Evolutionary conservation across 2,797 vertebrate species (phyloP).

Genomic region (Hylomyscus alleni): DNA sequence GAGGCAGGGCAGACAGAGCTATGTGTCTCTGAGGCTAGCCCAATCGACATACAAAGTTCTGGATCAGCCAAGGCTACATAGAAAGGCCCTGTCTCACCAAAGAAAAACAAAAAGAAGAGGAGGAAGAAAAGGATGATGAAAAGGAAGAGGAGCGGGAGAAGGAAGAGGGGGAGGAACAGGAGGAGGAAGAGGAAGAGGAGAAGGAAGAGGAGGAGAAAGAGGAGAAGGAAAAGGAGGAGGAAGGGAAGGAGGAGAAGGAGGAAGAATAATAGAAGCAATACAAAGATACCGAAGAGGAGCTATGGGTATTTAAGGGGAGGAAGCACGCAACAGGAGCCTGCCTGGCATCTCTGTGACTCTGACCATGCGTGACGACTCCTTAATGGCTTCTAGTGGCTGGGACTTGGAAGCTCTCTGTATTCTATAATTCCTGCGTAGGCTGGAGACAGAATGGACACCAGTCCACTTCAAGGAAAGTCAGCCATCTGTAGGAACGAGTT

Average conservation of each 20-base stretch:
- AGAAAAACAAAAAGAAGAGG: neutral
- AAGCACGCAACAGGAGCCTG: too few relatives aligned
- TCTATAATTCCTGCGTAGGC: neutral
- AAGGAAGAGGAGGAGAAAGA: neutral
- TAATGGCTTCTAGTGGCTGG: neutral
- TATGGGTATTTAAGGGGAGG: fast-evolving
- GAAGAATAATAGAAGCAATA: neutral
- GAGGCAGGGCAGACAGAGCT: neutral
- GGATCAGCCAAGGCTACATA: neutral
- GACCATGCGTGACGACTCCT: neutral
- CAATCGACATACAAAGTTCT: neutral
- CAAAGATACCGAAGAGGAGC: neutral
- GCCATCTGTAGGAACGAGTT: neutral
- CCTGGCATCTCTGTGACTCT: neutral
- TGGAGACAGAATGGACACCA: neutral
- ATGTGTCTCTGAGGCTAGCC: neutral
- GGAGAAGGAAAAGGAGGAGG: neutral
- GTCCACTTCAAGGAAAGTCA: neutral
- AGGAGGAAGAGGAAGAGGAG: neutral
- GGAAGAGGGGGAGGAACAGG: neutral
- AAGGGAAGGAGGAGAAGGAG: neutral
- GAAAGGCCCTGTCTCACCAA: neutral
- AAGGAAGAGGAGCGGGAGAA: neutral
- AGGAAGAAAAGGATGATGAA: too few relatives aligned
- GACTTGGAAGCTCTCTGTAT: neutral